phyloP scores from a whole-genome alignment of 1,140 invertebrate genomes.

The Panulirus ornatus region DNA sequence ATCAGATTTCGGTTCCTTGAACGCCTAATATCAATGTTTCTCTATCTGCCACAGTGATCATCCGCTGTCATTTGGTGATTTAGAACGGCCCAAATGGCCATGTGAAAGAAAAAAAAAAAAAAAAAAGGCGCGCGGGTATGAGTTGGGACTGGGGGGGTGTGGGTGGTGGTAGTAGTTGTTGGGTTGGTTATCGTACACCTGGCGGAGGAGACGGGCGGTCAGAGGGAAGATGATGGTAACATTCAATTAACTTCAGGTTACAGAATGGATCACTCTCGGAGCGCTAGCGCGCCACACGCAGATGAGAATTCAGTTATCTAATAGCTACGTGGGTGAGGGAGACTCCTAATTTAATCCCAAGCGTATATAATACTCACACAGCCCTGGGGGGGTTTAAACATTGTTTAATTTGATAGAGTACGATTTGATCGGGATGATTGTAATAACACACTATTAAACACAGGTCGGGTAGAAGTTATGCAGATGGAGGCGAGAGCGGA shows the following conservation, averaged over 20 bases:
- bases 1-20: background rate
- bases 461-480: background rate
- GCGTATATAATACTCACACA: conserved; percentile 54
- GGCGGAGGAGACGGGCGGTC: conserved; percentile 13
- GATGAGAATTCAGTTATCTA: conserved; percentile 57
- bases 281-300: conserved; percentile 29
- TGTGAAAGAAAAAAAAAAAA: background rate
- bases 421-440: conserved; percentile 46
- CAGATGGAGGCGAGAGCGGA: conserved; percentile 20
- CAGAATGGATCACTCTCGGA: conserved; percentile 53
- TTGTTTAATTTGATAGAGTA: conserved; percentile 66
- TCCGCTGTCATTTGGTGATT: background rate
- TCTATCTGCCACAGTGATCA: background rate
- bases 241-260: conserved; percentile 64
- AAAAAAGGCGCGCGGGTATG: background rate
- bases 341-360: conserved; percentile 56
- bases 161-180: too few relatives aligned
- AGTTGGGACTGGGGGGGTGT: too few relatives aligned
- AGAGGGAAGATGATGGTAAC: conserved; percentile 59
- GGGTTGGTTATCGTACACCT: conserved; percentile 40
- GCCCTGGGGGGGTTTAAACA: conserved; percentile 45
- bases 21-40: background rate
- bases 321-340: conserved; percentile 32
- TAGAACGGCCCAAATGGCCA: background rate
- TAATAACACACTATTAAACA: background rate